Conservation (phyloP, 2,888 invertebrate genomes). For the Mesorhabditis spiculigera region DNA sequence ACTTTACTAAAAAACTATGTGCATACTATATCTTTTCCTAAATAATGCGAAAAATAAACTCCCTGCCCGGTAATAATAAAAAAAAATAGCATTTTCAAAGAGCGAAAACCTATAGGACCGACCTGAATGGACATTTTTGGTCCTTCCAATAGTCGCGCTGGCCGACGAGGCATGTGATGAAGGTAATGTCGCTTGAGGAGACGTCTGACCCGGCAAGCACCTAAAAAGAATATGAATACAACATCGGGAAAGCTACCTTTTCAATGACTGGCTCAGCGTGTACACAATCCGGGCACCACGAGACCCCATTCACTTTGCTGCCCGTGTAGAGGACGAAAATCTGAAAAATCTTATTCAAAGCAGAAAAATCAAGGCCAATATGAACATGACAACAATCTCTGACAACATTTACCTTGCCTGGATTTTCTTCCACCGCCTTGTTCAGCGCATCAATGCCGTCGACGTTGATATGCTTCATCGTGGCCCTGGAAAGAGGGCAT, state of each 20-base stretch:
- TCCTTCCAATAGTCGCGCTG: background rate
- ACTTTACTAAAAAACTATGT: too few species aligned
- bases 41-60: too few species aligned
- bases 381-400: background rate
- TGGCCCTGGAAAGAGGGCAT: too few species aligned
- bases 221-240: background rate
- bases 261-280: constrained; percentile 19
- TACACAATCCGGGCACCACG: constrained; percentile 30
- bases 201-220: background rate
- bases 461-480: background rate
- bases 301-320: constrained; percentile 14
- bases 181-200: background rate
- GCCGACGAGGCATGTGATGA: constrained; percentile 16
- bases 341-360: background rate
- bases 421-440: background rate
- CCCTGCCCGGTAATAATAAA: too few species aligned
- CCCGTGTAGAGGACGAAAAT: constrained; percentile 21
- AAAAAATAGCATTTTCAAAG: too few species aligned
- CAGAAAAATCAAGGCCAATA: background rate
- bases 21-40: too few species aligned
- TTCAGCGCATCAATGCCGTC: background rate
- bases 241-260: background rate
- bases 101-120: background rate
- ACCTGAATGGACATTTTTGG: background rate
- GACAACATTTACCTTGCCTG: background rate